Evolutionary conservation across 1,140 invertebrate species (phyloP).

Genomic region (Euborellia annulipes): DNA sequence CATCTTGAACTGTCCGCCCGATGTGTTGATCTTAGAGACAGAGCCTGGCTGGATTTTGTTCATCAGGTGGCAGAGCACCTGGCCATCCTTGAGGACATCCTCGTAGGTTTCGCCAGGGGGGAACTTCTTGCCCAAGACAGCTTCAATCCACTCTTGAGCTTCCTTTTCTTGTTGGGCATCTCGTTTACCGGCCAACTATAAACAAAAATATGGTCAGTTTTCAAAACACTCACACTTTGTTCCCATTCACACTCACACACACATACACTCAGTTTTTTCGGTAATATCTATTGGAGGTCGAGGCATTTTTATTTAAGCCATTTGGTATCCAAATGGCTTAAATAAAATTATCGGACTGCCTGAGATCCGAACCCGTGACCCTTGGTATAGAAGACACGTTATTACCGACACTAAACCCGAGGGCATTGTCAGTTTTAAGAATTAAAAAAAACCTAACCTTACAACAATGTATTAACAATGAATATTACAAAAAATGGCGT

Average conservation of each 20-base stretch:
- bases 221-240: not conserved
- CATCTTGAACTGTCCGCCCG: constrained; percentile 83
- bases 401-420: too few relatives aligned
- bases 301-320: constrained; percentile 7
- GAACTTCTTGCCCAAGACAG: constrained; percentile 64
- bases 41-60: constrained; percentile 72
- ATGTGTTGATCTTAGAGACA: constrained; percentile 71
- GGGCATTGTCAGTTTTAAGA: too few relatives aligned
- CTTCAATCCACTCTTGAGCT: constrained; percentile 78
- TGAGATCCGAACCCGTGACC: not conserved
- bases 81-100: constrained; percentile 72
- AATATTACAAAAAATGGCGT: too few relatives aligned
- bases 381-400: constrained; percentile 3
- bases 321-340: not conserved
- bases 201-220: constrained; percentile 13
- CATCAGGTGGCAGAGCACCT: constrained; percentile 77
- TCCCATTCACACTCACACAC: not conserved
- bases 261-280: not conserved
- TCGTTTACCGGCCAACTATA: constrained; percentile 65
- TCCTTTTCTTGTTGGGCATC: constrained; percentile 68
- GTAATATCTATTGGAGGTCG: constrained; percentile 16
- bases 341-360: not conserved
- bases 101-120: constrained; percentile 42
- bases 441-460: too few relatives aligned
- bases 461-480: too few relatives aligned